Evolutionary conservation across 2,797 vertebrate species (phyloP).

Genomic region (Anomalospiza imberbis): DNA sequence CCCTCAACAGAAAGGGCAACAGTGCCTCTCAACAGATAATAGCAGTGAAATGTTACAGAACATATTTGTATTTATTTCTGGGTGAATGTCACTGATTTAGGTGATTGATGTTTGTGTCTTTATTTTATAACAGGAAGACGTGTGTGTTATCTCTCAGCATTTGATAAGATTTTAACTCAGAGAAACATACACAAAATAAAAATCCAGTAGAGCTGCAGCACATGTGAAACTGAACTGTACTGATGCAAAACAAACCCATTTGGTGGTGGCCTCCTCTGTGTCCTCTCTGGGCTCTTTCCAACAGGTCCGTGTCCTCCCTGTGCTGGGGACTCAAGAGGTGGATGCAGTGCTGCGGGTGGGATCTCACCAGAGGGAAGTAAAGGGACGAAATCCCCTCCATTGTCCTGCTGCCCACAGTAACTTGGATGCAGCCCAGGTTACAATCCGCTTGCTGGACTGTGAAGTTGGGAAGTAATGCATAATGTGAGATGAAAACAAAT

Average conservation of each 20-base stretch:
- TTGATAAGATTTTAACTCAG: constrained; percentile 38
- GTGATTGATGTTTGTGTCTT: constrained; percentile 10
- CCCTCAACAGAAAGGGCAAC: not conserved
- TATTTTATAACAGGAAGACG: constrained; percentile 54
- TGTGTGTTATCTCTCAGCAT: not conserved
- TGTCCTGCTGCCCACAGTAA: fast-evolving
- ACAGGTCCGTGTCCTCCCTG: not conserved
- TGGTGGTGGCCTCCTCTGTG: not conserved
- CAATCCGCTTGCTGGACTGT: not conserved
- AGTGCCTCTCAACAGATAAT: constrained; percentile 28
- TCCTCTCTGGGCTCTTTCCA: not conserved
- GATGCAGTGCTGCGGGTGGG: not conserved
- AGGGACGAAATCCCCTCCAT: not conserved
- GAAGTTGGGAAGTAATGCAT: not conserved
- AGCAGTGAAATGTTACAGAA: not conserved
- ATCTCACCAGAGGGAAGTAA: not conserved
- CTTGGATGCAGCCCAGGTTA: not conserved
- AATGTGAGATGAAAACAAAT: not conserved
- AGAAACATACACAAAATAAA: not conserved
- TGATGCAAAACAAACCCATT: not conserved
- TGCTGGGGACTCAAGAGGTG: not conserved
- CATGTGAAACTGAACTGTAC: not conserved
- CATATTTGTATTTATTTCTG: constrained; percentile 38
- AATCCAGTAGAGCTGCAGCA: not conserved
- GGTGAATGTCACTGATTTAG: constrained; percentile 14